Conservation (phyloP, 2,797 vertebrate species). For the Rhynchotus rufescens region DNA sequence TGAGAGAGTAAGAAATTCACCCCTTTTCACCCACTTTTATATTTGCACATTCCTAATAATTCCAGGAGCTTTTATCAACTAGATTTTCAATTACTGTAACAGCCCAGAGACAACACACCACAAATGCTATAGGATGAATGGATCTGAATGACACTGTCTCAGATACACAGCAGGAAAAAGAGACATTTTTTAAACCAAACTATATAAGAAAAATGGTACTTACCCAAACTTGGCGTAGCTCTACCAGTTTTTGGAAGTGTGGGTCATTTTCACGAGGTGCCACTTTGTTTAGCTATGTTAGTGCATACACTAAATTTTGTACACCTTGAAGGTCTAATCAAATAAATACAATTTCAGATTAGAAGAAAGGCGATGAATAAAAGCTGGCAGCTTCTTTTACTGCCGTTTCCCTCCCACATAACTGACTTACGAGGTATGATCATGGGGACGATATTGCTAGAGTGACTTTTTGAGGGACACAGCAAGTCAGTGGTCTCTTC, state of each 20-base stretch:
- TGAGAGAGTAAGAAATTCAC: conserved; percentile 1
- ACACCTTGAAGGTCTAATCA: conserved; percentile 20
- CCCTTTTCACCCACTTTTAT: neutral
- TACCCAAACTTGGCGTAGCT: neutral
- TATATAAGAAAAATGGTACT: neutral
- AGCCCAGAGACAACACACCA: neutral
- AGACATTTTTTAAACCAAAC: neutral
- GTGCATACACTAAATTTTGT: conserved; percentile 35
- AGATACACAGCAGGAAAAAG: neutral
- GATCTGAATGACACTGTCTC: neutral
- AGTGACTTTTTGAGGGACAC: conserved; percentile 43
- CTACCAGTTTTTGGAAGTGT: neutral
- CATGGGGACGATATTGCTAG: neutral
- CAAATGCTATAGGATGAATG: neutral
- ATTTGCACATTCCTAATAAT: conserved; percentile 1
- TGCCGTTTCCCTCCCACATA: neutral
- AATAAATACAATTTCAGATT: conserved; percentile 28
- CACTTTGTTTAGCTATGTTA: conserved; percentile 31
- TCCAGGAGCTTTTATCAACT: neutral
- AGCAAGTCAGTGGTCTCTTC: conserved; percentile 32
- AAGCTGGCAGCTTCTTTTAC: neutral
- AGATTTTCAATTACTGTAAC: neutral
- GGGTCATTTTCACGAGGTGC: neutral
- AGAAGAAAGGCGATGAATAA: conserved; percentile 10
- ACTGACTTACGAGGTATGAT: neutral